These are phyloP conservation scores for Lycodopsis pacificus DNA, from an alignment of 2,797 vertebrate genomes.

Conservation along the genomic window DNA sequence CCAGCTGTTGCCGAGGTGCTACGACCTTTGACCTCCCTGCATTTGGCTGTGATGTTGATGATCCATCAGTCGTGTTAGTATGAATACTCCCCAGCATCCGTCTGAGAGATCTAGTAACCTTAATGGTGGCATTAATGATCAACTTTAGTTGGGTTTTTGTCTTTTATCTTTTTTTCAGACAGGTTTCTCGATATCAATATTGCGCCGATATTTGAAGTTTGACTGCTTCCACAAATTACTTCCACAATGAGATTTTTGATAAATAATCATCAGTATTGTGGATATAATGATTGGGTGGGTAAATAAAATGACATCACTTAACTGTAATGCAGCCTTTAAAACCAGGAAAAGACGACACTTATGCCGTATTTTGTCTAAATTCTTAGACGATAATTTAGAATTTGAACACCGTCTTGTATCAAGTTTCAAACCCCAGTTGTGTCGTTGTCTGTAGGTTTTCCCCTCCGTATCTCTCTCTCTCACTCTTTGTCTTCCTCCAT, in stretches of 20 bases:
- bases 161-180: background rate
- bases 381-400: background rate
- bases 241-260: background rate
- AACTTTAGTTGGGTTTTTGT: background rate
- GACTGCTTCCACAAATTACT: background rate
- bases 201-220: background rate
- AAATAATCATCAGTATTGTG: background rate
- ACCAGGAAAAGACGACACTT: background rate
- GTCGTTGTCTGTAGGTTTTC: conserved; percentile 1
- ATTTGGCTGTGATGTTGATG: background rate
- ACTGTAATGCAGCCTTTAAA: background rate
- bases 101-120: background rate
- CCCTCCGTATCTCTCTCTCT: background rate
- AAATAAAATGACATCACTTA: background rate
- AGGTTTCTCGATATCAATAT: background rate
- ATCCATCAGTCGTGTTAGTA: background rate
- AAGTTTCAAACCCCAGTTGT: conserved; percentile 10
- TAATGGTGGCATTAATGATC: background rate
- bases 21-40: background rate
- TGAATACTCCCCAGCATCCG: background rate
- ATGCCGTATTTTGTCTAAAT: background rate
- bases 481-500: conserved; percentile 55
- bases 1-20: background rate
- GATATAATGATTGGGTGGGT: background rate
- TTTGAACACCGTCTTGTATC: background rate